Evolutionary conservation across 2,888 invertebrate species (phyloP), one percentile per base, ranked within the genome.

Genomic region (Papilio gigon): DNA sequence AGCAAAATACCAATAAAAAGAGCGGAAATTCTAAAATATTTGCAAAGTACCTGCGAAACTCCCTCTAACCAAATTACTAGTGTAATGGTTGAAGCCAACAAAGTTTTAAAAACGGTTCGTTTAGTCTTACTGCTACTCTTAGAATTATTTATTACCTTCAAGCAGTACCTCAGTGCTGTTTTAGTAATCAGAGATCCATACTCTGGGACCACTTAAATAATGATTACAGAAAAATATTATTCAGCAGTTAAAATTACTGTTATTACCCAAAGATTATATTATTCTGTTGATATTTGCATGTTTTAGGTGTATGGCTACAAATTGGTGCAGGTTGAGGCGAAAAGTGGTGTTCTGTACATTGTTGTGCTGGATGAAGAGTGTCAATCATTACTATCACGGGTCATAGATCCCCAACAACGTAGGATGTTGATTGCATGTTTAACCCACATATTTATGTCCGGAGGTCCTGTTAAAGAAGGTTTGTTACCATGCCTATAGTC

Each of bases 371-470:
- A 76, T 1, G 79, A 86, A 59, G 80, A 80, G 2, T 84, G 84
- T 72, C 77, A 87, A 1, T 84, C 84, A 0, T 20, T 83, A 1
- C 76, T 76, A 0, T 81, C 89, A 2, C 71, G 77, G 0, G 73
- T 75, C 0, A 74, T 71, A 0, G 84, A 89, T 42, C 50, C 73
- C 0, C 70, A 77, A 1, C 86, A 87, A 1, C 73, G 90, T 44
- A 84, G 80, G 44, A 68, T 93, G 9, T 75, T 93, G 20, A 80
- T 90, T 42, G 84, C 93, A 9, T 80, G 88, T 0, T 84, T 94
- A 0, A 80, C 84, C 4, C 93, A 93, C 69, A 93, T 94, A 37
- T 93, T 84, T 68, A 93, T 93, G 93, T 83, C 79, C 11, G 90
- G 91, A 4, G 89, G 88, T 9, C 76, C 84, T 0, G 91, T 93